These are phyloP conservation scores for Protonemura montana DNA, from an alignment of 2,888 invertebrate species.

Conservation along the genomic window DNA sequence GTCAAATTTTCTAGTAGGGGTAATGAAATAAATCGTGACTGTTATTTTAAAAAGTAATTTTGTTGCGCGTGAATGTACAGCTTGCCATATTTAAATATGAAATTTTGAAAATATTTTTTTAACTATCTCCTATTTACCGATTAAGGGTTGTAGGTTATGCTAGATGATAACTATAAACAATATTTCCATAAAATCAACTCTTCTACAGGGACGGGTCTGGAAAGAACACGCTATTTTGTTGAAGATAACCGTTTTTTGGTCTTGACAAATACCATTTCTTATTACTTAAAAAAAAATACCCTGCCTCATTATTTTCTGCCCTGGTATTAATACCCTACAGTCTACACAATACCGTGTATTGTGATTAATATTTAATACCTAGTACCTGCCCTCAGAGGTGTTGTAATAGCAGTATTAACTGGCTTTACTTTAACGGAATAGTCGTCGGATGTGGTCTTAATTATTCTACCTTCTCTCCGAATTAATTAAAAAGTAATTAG, in stretches of 20 bases:
- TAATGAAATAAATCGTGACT: slow-evolving; percentile 3
- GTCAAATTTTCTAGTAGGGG: not conserved
- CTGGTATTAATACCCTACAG: no score
- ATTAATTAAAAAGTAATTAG: not conserved
- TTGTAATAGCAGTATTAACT: not conserved
- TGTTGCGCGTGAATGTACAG: no score
- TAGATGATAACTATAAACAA: not conserved
- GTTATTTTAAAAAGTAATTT: no score
- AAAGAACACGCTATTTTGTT: not conserved
- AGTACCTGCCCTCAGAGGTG: not conserved
- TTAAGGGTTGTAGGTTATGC: no score
- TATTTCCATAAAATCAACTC: not conserved
- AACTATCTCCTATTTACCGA: no score
- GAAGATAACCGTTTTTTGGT: not conserved
- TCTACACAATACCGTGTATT: not conserved
- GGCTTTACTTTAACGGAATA: not conserved
- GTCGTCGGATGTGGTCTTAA: not conserved
- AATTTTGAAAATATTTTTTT: no score
- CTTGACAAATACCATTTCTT: not conserved
- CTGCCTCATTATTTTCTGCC: no score
- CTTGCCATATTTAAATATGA: no score
- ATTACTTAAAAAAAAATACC: no score
- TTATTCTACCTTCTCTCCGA: not conserved
- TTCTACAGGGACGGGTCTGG: not conserved
- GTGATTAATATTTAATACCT: not conserved